These are phyloP conservation scores for Cerceris rybyensis DNA, from an alignment of 2,888 invertebrate genomes.

Conservation along the genomic window DNA sequence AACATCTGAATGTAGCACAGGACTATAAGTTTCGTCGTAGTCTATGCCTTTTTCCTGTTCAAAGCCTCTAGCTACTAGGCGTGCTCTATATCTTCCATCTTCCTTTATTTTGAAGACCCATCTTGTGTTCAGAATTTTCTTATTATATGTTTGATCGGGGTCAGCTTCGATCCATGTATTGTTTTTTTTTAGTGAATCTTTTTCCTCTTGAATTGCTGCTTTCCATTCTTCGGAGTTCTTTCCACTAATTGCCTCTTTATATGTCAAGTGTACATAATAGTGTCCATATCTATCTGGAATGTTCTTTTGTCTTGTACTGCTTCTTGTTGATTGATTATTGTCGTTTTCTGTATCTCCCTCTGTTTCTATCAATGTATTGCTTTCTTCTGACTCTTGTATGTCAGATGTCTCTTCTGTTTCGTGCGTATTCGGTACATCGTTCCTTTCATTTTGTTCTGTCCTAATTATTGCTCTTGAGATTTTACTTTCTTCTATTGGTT, in stretches of 20 bases:
- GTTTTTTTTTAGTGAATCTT: conserved; percentile 56
- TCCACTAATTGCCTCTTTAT: conserved; percentile 17
- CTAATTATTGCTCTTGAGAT: no score
- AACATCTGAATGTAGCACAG: conserved; percentile 5
- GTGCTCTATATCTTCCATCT: conserved; percentile 33
- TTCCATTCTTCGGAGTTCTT: conserved; percentile 26
- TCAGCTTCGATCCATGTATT: conserved; percentile 52
- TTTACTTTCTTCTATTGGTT: no score
- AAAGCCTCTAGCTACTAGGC: conserved; percentile 16
- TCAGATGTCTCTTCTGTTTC: no score
- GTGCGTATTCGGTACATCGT: no score
- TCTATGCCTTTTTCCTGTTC: conserved; percentile 16
- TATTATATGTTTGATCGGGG: conserved; percentile 33
- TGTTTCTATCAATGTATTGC: no score
- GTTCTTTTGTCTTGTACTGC: neutral
- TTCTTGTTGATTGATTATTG: neutral
- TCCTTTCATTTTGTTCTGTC: no score
- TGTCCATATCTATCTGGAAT: neutral
- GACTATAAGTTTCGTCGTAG: conserved; percentile 16
- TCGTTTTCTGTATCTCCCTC: no score
- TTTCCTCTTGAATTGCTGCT: conserved; percentile 50
- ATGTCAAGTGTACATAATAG: conserved; percentile 9
- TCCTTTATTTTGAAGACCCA: conserved; percentile 64
- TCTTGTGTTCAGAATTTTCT: conserved; percentile 50
- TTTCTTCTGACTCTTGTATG: no score